phyloP scores from a whole-genome alignment of 2,888 invertebrate species.

The Athrips mouffetella region DNA sequence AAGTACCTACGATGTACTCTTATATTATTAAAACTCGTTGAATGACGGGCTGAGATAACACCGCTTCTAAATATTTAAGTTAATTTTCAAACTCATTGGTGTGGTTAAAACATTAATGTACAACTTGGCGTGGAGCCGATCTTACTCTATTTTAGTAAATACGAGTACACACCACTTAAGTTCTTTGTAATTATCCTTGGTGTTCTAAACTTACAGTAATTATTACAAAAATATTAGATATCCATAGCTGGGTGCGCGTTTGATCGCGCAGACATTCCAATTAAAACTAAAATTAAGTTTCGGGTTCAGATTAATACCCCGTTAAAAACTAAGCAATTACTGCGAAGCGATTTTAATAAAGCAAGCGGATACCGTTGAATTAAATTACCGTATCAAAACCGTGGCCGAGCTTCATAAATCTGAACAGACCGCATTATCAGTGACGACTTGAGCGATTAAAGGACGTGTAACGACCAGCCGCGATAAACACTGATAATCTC shows the following conservation, averaged over 20 bases:
- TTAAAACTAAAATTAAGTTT: neutral
- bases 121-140: neutral
- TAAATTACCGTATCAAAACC: slow-evolving; percentile 45
- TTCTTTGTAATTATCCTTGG: no score
- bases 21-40: slow-evolving; percentile 29
- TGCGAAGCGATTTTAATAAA: neutral
- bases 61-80: slow-evolving; percentile 55
- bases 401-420: slow-evolving; percentile 40
- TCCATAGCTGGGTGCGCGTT: no score
- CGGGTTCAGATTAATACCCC: neutral
- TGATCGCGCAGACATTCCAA: no score
- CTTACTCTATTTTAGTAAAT: neutral
- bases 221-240: neutral
- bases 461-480: slow-evolving; percentile 65
- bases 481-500: slow-evolving; percentile 75
- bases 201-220: no score
- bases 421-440: slow-evolving; percentile 49
- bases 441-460: slow-evolving; percentile 70
- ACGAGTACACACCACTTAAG: no score
- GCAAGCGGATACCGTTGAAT: neutral
- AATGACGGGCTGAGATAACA: slow-evolving; percentile 58
- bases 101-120: slow-evolving; percentile 9
- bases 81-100: slow-evolving; percentile 65
- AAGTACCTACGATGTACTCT: neutral
- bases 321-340: neutral